Base-by-base conservation (phyloP, 2,113 vertebrate species). In the Oplegnathus fasciatus region DNA sequence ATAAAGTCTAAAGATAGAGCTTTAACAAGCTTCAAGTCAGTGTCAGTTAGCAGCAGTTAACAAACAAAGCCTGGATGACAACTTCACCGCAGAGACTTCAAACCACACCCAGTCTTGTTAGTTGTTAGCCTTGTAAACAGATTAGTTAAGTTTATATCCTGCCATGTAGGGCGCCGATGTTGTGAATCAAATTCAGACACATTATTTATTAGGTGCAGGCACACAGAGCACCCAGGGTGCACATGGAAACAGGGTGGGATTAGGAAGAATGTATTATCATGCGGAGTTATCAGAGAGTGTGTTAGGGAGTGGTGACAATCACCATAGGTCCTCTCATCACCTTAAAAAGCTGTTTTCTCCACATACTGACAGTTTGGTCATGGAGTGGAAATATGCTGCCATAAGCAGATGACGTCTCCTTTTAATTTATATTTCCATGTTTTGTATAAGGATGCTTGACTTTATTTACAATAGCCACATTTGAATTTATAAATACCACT, bases 41-140 rank as follows among this genome's bases (percentile, higher is more conserved):
- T 57, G 4, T 24, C 18, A 78, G 46, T 30, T 61, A 75, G 15
- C 1, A 60, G 40, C 26, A 72, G 52, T 57, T 26, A 62, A 75
- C 55, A 66, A 70, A 75, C 42, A 48, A 70, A 61, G 40, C 22
- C 66, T 42, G 11, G 60, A 48, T 64, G 71, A 77, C 34, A 37
- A 62, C 15, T 40, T 52, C 32, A 46, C 74, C 7, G 6, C 58
- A 30, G 62, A 78, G 15, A 74, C 40, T 34, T 61, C 32, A 75
- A 75, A 62, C 64, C n/a, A 17, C 67, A 69, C 57, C 48, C 48
- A 32, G 24, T 34, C 48, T 26, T 67, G 14, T 67, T 5, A 20
- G 46, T 52, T 64, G 57, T 70, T 68, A 24, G 60, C 9, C 0
- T 14, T 32, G 0, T 46, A 34, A 2, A 77, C 42, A 30, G 26